Evolutionary conservation across 2,888 invertebrate genomes (phyloP).

Genomic region (Pilophorus perplexus): DNA sequence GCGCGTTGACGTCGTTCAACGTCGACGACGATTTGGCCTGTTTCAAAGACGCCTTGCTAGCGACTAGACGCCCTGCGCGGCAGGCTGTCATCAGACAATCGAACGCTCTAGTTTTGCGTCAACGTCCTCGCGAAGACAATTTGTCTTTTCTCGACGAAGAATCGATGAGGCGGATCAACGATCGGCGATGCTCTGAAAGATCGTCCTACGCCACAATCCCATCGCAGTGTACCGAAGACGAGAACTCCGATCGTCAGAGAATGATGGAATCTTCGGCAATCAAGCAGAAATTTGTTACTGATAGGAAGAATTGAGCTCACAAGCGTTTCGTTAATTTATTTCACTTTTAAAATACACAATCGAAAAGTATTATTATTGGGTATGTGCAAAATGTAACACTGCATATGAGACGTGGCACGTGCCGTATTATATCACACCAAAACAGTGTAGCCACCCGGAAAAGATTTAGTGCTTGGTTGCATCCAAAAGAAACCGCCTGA

Average conservation of each 20-base stretch:
- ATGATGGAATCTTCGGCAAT: no score
- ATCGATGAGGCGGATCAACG: constrained; percentile 1
- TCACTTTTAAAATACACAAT: no score
- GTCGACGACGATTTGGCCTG: neutral
- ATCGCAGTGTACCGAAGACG: no score
- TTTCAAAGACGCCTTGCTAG: neutral
- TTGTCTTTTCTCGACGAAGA: neutral
- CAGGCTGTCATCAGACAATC: neutral
- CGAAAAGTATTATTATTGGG: no score
- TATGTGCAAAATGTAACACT: no score
- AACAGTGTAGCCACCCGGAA: no score
- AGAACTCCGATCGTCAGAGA: no score
- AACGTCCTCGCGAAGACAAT: neutral
- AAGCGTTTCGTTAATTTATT: no score
- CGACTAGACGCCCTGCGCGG: neutral
- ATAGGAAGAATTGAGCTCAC: no score
- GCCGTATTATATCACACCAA: no score
- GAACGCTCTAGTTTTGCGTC: neutral
- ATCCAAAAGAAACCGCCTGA: neutral
- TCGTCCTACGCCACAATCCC: constrained; percentile 9
- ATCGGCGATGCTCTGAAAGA: neutral
- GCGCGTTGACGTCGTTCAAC: neutral
- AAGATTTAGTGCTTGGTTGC: constrained; percentile 15
- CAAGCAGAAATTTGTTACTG: no score
- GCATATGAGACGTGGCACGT: no score